Conservation (phyloP, 2,797 vertebrate species). For the Phoxinus dragarum region DNA sequence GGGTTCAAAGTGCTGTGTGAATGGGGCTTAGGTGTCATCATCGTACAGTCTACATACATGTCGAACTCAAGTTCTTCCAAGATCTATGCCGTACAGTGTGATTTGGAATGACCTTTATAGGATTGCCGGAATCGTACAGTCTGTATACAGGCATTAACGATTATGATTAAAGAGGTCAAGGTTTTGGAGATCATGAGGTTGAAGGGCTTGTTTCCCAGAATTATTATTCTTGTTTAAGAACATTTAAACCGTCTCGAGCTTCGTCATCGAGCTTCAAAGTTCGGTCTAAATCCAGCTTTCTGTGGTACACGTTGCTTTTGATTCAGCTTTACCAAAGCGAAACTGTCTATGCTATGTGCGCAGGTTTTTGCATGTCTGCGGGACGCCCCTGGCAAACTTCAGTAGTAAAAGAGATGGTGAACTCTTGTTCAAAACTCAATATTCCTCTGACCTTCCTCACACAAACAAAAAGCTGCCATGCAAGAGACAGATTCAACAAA, state of each 20-base stretch:
- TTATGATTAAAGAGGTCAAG: too few species aligned
- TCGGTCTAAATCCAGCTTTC: background rate
- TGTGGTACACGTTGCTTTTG: background rate
- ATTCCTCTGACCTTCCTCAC: conserved; percentile 33
- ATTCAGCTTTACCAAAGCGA: conserved; percentile 7
- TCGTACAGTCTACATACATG: too few species aligned
- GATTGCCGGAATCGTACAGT: too few species aligned
- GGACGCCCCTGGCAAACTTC: background rate
- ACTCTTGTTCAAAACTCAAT: conserved; percentile 29
- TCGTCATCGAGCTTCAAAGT: background rate
- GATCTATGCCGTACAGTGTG: too few species aligned
- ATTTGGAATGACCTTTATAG: too few species aligned
- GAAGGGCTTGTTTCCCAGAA: background rate
- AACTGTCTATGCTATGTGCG: background rate
- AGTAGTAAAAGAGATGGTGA: background rate
- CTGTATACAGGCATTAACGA: too few species aligned
- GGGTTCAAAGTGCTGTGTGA: too few species aligned
- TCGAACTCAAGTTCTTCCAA: too few species aligned
- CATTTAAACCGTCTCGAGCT: background rate
- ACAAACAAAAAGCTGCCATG: conserved; percentile 33
- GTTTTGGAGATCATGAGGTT: too few species aligned
- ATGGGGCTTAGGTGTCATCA: too few species aligned
- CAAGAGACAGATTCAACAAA: conserved; percentile 36
- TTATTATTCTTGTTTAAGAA: background rate
- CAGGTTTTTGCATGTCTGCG: background rate